phyloP scores from a whole-genome alignment of 1,140 invertebrate species.

The Acromyrmex echinatior region DNA sequence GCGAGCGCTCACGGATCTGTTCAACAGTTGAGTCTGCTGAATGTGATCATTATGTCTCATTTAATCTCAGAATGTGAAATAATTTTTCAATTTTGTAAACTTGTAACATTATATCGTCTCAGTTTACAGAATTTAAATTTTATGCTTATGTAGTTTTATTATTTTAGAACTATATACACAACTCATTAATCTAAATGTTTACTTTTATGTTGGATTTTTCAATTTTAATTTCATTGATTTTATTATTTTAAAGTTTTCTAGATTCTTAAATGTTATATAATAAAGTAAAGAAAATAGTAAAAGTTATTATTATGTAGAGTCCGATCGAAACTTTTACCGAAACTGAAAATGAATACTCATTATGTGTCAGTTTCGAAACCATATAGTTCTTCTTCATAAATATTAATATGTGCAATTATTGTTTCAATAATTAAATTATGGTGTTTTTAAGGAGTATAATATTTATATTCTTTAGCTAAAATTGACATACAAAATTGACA shows the following conservation, averaged over 20 bases:
- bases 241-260: constrained; percentile 4
- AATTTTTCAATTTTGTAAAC: neutral
- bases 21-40: no score
- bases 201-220: neutral
- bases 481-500: no score
- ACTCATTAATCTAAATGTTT: constrained; percentile 17
- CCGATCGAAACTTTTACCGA: no score
- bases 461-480: no score
- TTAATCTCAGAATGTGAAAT: neutral
- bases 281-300: neutral
- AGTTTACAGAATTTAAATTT: neutral
- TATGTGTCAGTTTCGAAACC: no score
- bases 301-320: no score
- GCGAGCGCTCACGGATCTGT: no score
- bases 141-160: neutral
- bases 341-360: no score
- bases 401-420: no score
- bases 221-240: neutral
- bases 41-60: neutral
- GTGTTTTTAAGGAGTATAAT: no score
- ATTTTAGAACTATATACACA: neutral
- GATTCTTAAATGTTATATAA: neutral
- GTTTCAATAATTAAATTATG: no score
- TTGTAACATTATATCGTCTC: neutral
- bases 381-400: no score